Base-by-base conservation (phyloP, 2,888 invertebrate genomes). In the Drosophila anceps region DNA sequence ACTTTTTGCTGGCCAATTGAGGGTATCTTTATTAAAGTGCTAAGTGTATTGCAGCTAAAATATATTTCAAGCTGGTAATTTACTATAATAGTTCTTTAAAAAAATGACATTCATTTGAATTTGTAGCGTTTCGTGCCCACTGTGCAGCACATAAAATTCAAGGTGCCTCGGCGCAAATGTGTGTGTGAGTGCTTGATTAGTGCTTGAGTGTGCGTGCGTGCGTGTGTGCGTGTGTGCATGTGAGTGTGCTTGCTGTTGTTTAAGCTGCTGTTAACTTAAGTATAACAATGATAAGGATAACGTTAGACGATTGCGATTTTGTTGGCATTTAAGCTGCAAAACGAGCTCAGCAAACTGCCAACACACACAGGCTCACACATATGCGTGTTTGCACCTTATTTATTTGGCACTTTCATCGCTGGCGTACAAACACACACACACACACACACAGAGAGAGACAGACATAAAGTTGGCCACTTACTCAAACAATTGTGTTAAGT, bases 191-290 rank as follows among this genome's bases (percentile, higher is more conserved):
- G 68, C 81, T 81, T 82, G 83, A 88, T 84, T 85, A 82, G 72
- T 87, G 68, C 55, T 57, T 43, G 62, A 58, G 66, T 61, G 60
- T 63, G 53, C n/a, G 59, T 29, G 69, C 41, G 24, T 24, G 69
- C 41, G 66, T 58, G 63, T 58, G 54, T 37, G 58, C 24, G 57
- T 64, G 54, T 37, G 51, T 64, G 60, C 24, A 24, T 20, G 31
- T 12, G 59, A 29, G 54, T 24, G 68, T 64, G 54, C 51, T 48
- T 62, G 58, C 37, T 81, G 77, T 76, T 88, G 73, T 72, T 84
- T 88, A 88, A 88, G 87, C 88, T 88, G 88, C 72, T 90, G 88
- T 90, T 87, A 88, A 90, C 88, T 85, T 87, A 85, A 90, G 90
- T 85, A 90, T 88, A 85, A 87, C 90, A 90, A 90, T 87, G 88